Evolutionary conservation across 2,113 vertebrate genomes (phyloP), one percentile per base, ranked within the genome.

Genomic region (Ammodytes dubius): DNA sequence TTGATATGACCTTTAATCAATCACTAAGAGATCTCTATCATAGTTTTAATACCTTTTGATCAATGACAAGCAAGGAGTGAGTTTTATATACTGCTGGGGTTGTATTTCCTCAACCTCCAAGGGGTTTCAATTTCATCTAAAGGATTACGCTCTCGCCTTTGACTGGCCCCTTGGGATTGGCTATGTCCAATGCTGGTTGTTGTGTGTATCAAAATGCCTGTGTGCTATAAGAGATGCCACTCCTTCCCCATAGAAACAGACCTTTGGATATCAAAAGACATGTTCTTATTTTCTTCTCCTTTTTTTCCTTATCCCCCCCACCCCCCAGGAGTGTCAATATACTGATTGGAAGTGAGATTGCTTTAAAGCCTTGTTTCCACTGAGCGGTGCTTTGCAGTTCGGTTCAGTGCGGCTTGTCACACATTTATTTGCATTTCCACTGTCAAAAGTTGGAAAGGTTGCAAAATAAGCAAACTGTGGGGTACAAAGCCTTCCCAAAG

Each of bases 41-140:
- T 71, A 68, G 79, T 88, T 89, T 83, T 87, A 88, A 91, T 91
- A 85, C 70, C 75, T 71, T 88, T 65, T 88, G 90, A 92, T 91
- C 89, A 83, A 89, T 89, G 83, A 74, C 72, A 87, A 87, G 77
- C 3, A 59, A 40, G 42, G 67, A 40, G 69, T 35, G 13, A 50
- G 74, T 73, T 82, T 89, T 74, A 86, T 90, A 63, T 74, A 85
- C 84, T 83, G 84, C 79, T 35, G 70, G 60, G 75, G 67, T 81
- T 87, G 66, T 85, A 77, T 80, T 83, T 84, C 77, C 66, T 85
- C 61, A 6, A 12, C 57, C 69, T 77, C 71, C 4, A 79, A 83
- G 83, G 27, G 82, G 74, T 87, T 92, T 89, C 84, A 87, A 60
- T 91, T 91, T 90, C 88, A 85, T 87, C 84, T 85, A n/a, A 82